Conservation (phyloP, 2,888 invertebrate genomes). For the Gari tellinella region DNA sequence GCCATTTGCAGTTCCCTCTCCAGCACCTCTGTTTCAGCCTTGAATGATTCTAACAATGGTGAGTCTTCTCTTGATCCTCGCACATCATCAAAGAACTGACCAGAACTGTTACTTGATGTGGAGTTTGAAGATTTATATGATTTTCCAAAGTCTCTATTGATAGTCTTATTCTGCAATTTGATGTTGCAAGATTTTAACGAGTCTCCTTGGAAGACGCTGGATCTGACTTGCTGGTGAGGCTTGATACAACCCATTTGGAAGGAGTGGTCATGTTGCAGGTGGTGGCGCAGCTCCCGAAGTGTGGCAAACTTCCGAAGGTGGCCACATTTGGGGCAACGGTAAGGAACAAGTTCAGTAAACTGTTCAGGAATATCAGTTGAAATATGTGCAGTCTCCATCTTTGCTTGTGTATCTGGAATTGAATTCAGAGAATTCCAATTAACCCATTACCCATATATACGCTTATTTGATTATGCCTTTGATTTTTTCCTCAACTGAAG, state of each 20-base stretch:
- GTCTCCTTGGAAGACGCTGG: slow-evolving; percentile 46
- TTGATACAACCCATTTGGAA: slow-evolving; percentile 64
- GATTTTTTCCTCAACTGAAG: too few relatives aligned
- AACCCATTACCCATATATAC: too few relatives aligned
- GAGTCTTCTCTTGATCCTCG: slow-evolving; percentile 38
- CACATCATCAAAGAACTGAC: too few relatives aligned
- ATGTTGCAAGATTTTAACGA: not conserved
- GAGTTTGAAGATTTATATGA: too few relatives aligned
- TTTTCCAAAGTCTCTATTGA: too few relatives aligned
- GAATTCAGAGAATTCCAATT: too few relatives aligned
- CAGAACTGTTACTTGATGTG: too few relatives aligned
- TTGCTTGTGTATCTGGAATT: too few relatives aligned
- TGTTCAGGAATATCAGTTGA: slow-evolving; percentile 45
- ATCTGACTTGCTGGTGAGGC: slow-evolving; percentile 46
- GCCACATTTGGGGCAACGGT: slow-evolving; percentile 76
- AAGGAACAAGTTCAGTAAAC: slow-evolving; percentile 70
- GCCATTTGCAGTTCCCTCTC: slow-evolving; percentile 68
- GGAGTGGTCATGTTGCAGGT: slow-evolving; percentile 74
- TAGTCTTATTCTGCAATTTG: not conserved
- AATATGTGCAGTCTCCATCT: not conserved
- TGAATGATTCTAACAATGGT: slow-evolving; percentile 67
- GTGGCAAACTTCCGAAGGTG: slow-evolving; percentile 69
- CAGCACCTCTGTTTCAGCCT: slow-evolving; percentile 68
- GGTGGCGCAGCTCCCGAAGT: slow-evolving; percentile 71
- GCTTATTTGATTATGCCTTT: too few relatives aligned